Conservation (phyloP, 1,140 invertebrate species). For the Leptopilina clavipes region DNA sequence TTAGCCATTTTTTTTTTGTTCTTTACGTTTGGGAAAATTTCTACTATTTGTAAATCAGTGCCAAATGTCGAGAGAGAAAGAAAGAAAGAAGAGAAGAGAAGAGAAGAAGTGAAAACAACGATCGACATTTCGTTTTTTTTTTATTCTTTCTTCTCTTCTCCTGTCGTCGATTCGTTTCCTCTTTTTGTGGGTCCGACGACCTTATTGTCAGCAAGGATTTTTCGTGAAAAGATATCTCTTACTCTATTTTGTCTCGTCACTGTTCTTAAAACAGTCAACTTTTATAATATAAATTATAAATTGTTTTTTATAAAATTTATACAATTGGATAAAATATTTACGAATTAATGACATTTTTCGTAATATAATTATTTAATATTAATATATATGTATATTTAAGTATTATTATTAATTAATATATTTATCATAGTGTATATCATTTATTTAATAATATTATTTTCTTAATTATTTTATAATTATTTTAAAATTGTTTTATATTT, state of each 20-base stretch:
- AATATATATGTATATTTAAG: no score
- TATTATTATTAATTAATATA: no score
- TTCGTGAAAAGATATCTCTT: neutral
- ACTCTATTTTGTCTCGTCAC: neutral
- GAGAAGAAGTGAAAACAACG: neutral
- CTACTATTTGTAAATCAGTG: constrained; percentile 5
- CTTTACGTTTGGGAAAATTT: constrained; percentile 31
- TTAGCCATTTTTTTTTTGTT: neutral
- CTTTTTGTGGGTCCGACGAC: neutral
- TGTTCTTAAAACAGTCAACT: neutral
- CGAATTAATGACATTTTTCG: no score
- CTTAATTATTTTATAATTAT: no score
- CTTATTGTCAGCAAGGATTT: neutral
- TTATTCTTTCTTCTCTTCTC: neutral
- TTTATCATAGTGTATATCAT: no score
- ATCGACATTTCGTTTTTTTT: neutral
- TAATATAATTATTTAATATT: no score
- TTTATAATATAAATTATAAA: neutral
- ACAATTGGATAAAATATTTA: no score
- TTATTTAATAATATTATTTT: no score
- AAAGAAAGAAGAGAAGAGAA: neutral
- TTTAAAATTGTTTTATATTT: no score
- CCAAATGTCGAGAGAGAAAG: neutral
- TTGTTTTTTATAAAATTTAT: no score
- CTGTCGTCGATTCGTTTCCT: neutral